Evolutionary conservation across 2,113 vertebrate species (phyloP), one percentile per base, ranked within the genome.

Genomic region (Hymenochirus boettgeri): DNA sequence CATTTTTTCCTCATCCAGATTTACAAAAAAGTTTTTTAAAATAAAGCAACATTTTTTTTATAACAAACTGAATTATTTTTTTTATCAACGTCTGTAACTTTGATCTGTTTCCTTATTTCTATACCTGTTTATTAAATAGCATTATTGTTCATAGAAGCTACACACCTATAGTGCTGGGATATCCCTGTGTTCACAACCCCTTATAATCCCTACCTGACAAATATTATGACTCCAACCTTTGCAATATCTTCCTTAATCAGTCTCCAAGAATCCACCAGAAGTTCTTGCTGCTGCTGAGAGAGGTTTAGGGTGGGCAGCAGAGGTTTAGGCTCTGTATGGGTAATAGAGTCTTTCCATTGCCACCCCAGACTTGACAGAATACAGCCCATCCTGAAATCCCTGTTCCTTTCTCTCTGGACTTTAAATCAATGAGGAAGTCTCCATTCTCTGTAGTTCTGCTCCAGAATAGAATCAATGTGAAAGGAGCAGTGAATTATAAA

Each of bases 141-240:
- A n/a, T n/a, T n/a, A n/a, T n/a, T n/a, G n/a, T n/a, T n/a, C n/a
- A n/a, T n/a, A n/a, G n/a, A n/a, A n/a, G n/a, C n/a, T n/a, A n/a
- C n/a, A n/a, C n/a, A n/a, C n/a, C n/a, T n/a, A n/a, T n/a, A n/a
- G n/a, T n/a, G n/a, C n/a, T n/a, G n/a, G n/a, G n/a, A n/a, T n/a
- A n/a, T n/a, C n/a, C n/a, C n/a, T n/a, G n/a, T n/a, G n/a, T n/a
- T n/a, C n/a, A n/a, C n/a, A 35, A 35, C 15, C 33, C 33, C 39
- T 4, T 12, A 10, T 13, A 15, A 42, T 17, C n/a, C 75, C 81
- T 71, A 90, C 88, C 86, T 84, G 76, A 89, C 85, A 47, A 89
- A 90, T 77, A 89, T 82, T 50, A 90, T 90, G 47, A 90, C 87
- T 50, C 88, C 88, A 72, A 84, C 84, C 82, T 86, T 88, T 9